Conservation (phyloP, 2,797 vertebrate species). For the Podargus strigoides region DNA sequence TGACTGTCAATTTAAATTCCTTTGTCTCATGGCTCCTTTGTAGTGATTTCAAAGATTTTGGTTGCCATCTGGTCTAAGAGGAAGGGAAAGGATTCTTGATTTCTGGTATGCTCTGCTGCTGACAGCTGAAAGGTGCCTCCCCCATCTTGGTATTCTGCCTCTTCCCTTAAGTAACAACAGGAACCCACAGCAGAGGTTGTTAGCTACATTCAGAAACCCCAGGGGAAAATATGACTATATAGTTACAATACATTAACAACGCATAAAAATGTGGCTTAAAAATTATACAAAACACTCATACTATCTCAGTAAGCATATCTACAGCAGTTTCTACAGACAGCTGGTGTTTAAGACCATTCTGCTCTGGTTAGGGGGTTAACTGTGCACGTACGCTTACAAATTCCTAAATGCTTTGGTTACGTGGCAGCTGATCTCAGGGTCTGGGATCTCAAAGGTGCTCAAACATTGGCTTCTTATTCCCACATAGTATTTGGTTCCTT, state of each 20-base stretch:
- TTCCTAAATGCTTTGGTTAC: background rate
- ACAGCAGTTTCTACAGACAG: background rate
- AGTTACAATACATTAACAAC: background rate
- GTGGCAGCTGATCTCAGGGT: background rate
- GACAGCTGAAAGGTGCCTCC: background rate
- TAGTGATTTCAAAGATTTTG: background rate
- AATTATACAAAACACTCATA: background rate
- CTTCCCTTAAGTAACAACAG: background rate
- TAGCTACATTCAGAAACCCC: background rate
- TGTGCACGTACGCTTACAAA: background rate
- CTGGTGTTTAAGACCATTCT: background rate
- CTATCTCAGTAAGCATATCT: background rate
- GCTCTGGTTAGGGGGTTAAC: background rate
- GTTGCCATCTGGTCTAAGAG: background rate
- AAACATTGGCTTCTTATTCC: background rate
- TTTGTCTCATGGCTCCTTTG: background rate
- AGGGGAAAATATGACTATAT: background rate
- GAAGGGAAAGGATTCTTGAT: background rate
- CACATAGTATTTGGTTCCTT: background rate
- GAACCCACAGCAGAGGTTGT: background rate
- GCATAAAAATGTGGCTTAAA: background rate
- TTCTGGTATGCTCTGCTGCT: background rate
- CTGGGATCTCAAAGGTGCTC: background rate
- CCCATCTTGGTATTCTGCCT: background rate
- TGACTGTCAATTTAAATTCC: background rate